A percentile compares a stretch with the other conserved stretches of the same genome.
phyloP scores from a whole-genome alignment of 2,888 invertebrate species.

The Sarcophaga rosellei region DNA sequence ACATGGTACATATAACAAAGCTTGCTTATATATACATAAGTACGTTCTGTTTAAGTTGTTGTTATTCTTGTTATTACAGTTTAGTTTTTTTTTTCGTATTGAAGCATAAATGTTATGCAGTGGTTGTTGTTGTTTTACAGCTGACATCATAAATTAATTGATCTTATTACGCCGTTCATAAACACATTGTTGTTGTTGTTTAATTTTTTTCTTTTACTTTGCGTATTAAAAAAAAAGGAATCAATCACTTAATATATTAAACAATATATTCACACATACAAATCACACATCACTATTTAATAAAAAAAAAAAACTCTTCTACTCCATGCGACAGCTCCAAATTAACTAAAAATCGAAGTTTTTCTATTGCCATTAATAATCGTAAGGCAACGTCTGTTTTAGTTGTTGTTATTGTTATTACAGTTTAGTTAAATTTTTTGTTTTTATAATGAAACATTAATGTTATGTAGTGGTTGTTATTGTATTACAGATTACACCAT shows the following conservation, averaged over 20 bases:
- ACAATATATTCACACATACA: constrained; percentile 4
- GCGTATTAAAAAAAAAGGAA: no score
- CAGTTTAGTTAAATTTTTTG: no score
- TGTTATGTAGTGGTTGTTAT: no score
- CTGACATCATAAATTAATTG: background rate
- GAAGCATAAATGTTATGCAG: no score
- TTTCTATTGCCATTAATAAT: constrained; percentile 60
- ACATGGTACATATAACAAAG: background rate
- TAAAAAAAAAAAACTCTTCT: constrained; percentile 51
- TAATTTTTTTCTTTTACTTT: background rate
- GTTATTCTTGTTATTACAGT: no score
- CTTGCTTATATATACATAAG: no score
- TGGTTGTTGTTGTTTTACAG: no score
- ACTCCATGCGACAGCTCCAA: constrained; percentile 66
- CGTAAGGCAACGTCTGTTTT: constrained; percentile 31
- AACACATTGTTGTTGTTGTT: background rate
- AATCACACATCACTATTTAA: constrained; percentile 24
- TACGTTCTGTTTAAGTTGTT: no score
- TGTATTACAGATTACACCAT: no score
- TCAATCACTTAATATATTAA: background rate
- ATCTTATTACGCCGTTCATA: constrained; percentile 10
- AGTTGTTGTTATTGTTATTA: no score
- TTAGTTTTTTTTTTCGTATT: no score
- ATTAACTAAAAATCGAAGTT: constrained; percentile 70
- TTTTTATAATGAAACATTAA: no score